These are phyloP conservation scores for Nymphalis c-album DNA, from an alignment of 2,888 invertebrate species.

Conservation along the genomic window DNA sequence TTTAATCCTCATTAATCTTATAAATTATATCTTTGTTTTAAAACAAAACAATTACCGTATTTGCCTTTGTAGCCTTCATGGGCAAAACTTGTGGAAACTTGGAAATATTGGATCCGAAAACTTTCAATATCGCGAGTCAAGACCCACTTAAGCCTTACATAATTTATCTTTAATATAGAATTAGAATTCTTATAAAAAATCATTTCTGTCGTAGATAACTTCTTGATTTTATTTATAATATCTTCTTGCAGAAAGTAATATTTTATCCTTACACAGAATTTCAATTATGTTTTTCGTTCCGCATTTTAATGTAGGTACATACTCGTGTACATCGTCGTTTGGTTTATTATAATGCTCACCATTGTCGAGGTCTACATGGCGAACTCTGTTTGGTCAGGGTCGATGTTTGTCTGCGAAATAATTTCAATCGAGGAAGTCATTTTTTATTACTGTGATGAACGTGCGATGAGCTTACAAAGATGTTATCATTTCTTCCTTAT, in stretches of 20 bases:
- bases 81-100: too few relatives aligned
- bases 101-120: too few relatives aligned
- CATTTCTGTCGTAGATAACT: neutral
- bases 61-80: too few relatives aligned
- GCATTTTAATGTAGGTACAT: constrained; percentile 19
- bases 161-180: too few relatives aligned
- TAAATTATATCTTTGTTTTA: too few relatives aligned
- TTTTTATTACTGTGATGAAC: constrained; percentile 44
- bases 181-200: too few relatives aligned
- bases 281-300: constrained; percentile 12
- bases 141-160: too few relatives aligned
- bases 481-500: constrained; percentile 7
- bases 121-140: too few relatives aligned
- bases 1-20: too few relatives aligned
- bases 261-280: neutral
- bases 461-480: constrained; percentile 4
- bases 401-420: constrained; percentile 47
- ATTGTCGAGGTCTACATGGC: constrained; percentile 36
- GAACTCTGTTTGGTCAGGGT: constrained; percentile 42
- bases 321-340: constrained; percentile 22
- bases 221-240: neutral
- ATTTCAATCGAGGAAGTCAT: constrained; percentile 57
- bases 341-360: constrained; percentile 23
- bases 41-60: too few relatives aligned
- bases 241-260: neutral